Conservation (phyloP, 1,140 invertebrate species). For the Archivesica marissinica region DNA sequence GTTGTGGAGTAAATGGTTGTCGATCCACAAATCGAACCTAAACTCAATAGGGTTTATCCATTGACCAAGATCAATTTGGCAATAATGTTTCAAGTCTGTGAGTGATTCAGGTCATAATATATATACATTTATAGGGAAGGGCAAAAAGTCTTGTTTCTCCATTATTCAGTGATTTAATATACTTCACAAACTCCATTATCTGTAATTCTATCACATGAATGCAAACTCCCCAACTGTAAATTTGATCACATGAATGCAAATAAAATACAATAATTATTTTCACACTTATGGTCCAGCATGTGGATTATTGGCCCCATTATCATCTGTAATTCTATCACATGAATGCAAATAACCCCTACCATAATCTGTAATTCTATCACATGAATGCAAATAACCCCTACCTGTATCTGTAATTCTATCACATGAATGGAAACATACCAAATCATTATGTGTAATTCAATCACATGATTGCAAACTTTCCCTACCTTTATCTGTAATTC, state of each 20-base stretch:
- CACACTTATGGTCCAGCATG: constrained; percentile 9
- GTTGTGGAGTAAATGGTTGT: too few relatives aligned
- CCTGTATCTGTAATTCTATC: constrained; percentile 36
- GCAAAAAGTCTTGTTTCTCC: too few relatives aligned
- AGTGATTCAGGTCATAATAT: too few relatives aligned
- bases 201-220: neutral
- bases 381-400: neutral
- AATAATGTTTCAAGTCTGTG: too few relatives aligned
- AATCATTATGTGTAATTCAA: constrained; percentile 34
- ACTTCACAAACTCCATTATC: too few relatives aligned
- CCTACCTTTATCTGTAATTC: constrained; percentile 32
- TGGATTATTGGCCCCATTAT: neutral
- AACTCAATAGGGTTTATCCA: too few relatives aligned
- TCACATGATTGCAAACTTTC: neutral
- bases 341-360: neutral
- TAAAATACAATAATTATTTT: neutral
- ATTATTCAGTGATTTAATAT: too few relatives aligned
- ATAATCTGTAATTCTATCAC: too few relatives aligned
- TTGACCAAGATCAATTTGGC: too few relatives aligned
- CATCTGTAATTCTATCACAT: constrained; percentile 34
- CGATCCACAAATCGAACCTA: too few relatives aligned
- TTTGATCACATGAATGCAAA: constrained; percentile 2
- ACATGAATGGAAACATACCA: neutral
- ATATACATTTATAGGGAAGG: too few relatives aligned
- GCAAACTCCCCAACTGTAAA: neutral